Base-by-base conservation (phyloP, 2,888 invertebrate genomes). In the Choreutis nemorana region DNA sequence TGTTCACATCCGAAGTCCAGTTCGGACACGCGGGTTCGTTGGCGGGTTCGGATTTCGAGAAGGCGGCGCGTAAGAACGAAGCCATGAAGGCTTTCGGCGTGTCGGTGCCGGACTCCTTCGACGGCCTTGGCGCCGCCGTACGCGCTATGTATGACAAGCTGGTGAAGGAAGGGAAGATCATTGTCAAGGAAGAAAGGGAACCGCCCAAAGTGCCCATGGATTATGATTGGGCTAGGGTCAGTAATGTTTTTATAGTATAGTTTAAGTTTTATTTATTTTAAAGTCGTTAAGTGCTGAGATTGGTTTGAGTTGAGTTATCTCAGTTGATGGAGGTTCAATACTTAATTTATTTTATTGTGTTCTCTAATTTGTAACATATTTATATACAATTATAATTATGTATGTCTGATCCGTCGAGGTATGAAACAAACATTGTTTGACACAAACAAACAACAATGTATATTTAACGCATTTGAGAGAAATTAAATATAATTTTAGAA, bases 161-260 rank as follows among this genome's bases (percentile, higher is more conserved):
- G 36, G 95, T 99, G 0, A 81, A 84, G 29, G 83, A 85, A 10
- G 95, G 96, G 21, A 83, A 84, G 30, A 91, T 99, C 46, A 86
- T 91, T 5, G 94, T 94, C 0, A 87, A 87, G 44, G 88, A 91
- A 23, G 98, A 99, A 66, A 85, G 92, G 28, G 95, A 97, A 6
- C 99, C 99, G 18, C 99, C 99, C 2, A 97, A 98, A 10, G 97
- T 99, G n/a, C 98, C 98, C 5, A 98, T 99, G 98, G 98, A 99
- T 68, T 99, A 94, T 67, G 93, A 90, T 38, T 99, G 98, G 98
- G 98, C 98, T 0, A 85, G 94, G 66, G 85, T 85, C 36, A 62
- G 77, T 63, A 53, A n/a, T n/a, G n/a, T n/a, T n/a, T n/a, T n/a
- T n/a, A n/a, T n/a, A n/a, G n/a, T n/a, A n/a, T n/a, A n/a, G n/a